These are phyloP conservation scores for Aphidoletes aphidimyza DNA, from an alignment of 2,888 invertebrate species.

Conservation along the genomic window DNA sequence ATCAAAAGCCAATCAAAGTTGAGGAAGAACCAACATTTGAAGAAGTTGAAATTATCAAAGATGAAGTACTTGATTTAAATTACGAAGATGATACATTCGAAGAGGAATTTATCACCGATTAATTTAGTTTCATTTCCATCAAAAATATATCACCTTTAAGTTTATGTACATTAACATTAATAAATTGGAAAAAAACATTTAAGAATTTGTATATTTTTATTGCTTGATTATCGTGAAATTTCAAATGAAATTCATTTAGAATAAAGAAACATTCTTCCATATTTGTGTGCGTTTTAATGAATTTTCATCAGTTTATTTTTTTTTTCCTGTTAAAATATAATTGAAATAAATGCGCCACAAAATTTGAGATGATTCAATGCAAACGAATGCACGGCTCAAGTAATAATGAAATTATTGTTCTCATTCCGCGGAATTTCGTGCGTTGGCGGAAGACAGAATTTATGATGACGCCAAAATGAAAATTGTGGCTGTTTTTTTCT, in stretches of 20 bases:
- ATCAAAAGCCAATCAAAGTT: too few species aligned
- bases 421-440: neutral
- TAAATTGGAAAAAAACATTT: neutral
- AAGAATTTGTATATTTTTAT: conserved; percentile 1
- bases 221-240: neutral
- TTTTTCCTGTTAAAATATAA: too few species aligned
- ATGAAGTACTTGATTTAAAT: neutral
- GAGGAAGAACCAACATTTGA: neutral
- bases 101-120: conserved; percentile 1
- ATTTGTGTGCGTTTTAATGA: too few species aligned
- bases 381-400: neutral
- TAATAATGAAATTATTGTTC: neutral
- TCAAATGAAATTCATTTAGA: neutral
- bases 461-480: neutral
- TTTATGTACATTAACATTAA: neutral
- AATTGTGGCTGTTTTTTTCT: neutral
- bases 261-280: too few species aligned
- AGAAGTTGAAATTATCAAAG: neutral
- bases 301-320: too few species aligned
- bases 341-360: neutral
- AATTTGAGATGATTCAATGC: neutral
- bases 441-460: neutral
- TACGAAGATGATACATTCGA: neutral
- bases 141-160: too few species aligned
- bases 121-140: neutral